Conservation (phyloP, 2,797 vertebrate species). For the Ptychadena robeensis region DNA sequence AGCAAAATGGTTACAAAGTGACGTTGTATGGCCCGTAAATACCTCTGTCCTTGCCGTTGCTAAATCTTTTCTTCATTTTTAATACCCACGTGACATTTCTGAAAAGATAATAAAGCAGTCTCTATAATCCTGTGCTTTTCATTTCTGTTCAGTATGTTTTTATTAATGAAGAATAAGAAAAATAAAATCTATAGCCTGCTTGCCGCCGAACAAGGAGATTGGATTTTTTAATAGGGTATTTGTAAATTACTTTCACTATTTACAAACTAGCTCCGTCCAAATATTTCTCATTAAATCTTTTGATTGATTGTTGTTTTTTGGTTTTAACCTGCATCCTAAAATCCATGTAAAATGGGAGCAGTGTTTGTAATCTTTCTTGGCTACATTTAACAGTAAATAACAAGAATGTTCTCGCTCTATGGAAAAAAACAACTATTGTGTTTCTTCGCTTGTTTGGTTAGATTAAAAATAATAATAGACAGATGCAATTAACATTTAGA, state of each 20-base stretch:
- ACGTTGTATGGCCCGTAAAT: neutral
- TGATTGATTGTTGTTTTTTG: slow-evolving; percentile 50
- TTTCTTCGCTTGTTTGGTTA: neutral
- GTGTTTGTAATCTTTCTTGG: slow-evolving; percentile 23
- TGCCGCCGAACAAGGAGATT: slow-evolving; percentile 53
- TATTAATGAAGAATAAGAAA: slow-evolving; percentile 55
- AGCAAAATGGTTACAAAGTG: slow-evolving; percentile 15
- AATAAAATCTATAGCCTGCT: slow-evolving; percentile 56
- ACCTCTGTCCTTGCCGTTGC: neutral
- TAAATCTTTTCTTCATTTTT: slow-evolving; percentile 32
- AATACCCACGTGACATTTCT: slow-evolving; percentile 34
- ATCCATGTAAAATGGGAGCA: neutral
- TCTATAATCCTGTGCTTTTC: slow-evolving; percentile 42
- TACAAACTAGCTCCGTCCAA: slow-evolving; percentile 55
- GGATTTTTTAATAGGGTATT: slow-evolving; percentile 60
- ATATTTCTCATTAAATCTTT: slow-evolving; percentile 47
- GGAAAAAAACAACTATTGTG: neutral
- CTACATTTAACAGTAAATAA: slow-evolving; percentile 27
- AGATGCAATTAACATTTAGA: slow-evolving; percentile 8
- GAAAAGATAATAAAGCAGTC: slow-evolving; percentile 40
- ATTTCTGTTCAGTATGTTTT: slow-evolving; percentile 38
- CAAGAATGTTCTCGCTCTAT: neutral
- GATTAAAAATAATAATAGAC: slow-evolving; percentile 11
- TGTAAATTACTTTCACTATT: slow-evolving; percentile 58
- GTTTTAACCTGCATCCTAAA: slow-evolving; percentile 34